A percentile compares a stretch with the other conserved stretches of the same genome.
Conservation (phyloP, 2,797 vertebrate species). For the Eidolon dupreanum region DNA sequence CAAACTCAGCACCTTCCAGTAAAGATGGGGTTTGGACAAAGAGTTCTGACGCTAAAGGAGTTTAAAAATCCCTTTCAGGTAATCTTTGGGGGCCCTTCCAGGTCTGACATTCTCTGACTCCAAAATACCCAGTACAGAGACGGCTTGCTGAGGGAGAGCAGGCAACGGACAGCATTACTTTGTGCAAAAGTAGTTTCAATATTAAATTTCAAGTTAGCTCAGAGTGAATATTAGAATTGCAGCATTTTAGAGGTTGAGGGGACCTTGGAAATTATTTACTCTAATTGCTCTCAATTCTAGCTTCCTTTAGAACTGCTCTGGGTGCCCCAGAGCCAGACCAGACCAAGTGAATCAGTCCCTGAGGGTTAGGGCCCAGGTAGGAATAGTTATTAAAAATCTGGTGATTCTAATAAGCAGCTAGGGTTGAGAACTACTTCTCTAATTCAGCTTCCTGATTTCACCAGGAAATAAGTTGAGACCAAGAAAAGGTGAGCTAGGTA, state of each 20-base stretch:
- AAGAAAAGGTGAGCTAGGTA: neutral
- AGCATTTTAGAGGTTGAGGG: neutral
- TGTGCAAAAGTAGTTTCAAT: neutral
- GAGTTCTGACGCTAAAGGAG: neutral
- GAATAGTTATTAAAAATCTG: neutral
- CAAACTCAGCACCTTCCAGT: neutral
- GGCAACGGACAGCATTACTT: neutral
- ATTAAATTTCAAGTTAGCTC: neutral
- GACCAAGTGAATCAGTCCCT: neutral
- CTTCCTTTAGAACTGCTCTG: neutral
- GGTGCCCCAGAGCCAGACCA: neutral
- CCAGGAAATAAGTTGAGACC: neutral
- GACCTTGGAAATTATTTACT: neutral
- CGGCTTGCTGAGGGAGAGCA: neutral
- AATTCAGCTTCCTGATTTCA: neutral
- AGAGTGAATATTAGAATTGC: neutral
- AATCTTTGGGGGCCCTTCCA: neutral
- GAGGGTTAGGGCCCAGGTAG: neutral
- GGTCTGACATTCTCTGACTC: neutral
- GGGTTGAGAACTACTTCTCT: neutral
- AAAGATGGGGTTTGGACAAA: neutral
- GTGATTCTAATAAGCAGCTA: neutral
- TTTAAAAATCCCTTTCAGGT: neutral
- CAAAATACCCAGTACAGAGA: neutral
- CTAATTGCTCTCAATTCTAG: neutral